A percentile compares a stretch with the other conserved stretches of the same genome.
Evolutionary conservation across 1,140 invertebrate genomes (phyloP).

Genomic region (Berghia stephanieae): DNA sequence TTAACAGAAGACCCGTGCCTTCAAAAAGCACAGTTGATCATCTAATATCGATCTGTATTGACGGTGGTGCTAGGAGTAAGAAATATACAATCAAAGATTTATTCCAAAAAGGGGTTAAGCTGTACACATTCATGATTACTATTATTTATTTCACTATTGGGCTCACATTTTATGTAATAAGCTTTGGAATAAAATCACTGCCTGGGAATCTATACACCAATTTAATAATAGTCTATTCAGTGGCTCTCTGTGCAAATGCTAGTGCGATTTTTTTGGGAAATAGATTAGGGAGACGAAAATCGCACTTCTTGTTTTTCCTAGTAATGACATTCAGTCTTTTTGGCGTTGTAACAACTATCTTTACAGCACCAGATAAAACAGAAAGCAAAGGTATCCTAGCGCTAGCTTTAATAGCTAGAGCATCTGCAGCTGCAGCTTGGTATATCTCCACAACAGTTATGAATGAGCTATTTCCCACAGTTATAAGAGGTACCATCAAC

Average conservation of each 20-base stretch:
- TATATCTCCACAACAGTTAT: not conserved
- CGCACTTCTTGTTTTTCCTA: too few species aligned
- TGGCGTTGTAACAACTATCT: not conserved
- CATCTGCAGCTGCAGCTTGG: not conserved
- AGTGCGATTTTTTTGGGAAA: not conserved
- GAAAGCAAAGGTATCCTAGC: not conserved
- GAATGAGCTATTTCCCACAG: not conserved
- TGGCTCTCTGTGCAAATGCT: not conserved
- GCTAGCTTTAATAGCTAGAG: not conserved
- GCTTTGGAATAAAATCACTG: not conserved
- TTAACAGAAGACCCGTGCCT: too few species aligned
- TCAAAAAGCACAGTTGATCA: too few species aligned
- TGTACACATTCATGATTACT: not conserved
- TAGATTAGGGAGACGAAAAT: too few species aligned
- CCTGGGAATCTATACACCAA: not conserved
- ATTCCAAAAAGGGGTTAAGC: too few species aligned
- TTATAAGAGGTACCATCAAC: not conserved
- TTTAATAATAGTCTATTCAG: not conserved
- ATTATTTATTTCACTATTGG: not conserved
- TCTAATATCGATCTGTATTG: too few species aligned
- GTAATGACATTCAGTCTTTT: not conserved
- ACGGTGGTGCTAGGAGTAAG: too few species aligned
- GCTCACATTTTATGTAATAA: not conserved
- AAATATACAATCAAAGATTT: too few species aligned
- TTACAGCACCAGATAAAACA: conserved; percentile 8